Base-by-base conservation (phyloP, 2,113 vertebrate species). In the Tupaia chinensis region DNA sequence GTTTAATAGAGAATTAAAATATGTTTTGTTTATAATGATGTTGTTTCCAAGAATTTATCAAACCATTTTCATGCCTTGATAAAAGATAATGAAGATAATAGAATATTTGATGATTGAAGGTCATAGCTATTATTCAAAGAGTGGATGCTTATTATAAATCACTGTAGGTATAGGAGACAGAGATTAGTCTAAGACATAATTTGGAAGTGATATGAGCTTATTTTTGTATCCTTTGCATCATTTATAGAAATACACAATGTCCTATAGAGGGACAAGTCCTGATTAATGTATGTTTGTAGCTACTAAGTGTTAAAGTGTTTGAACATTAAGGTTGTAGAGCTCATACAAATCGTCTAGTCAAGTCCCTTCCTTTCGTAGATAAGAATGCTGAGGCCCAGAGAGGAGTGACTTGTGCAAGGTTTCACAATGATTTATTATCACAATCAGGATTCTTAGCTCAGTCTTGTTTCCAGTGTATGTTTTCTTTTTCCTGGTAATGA, bases 41-140 rank as follows among this genome's bases (percentile, higher is more conserved):
- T 91, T 79, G 56, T 91, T 90, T 96, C 74, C 86, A 87, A 70
- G 44, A 85, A 73, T 89, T 10, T 74, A 92, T 93, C 56, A 65
- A 9, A 81, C 60, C 68, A 92, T 97, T 96, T 97, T 92, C 12
- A 86, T 95, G 54, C 29, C 63, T 96, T 89, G 15, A 74, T 96
- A 84, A 89, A 97, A 61, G 79, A 76, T 72, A 82, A 44, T 78
- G 58, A 92, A 93, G 54, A 77, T 69, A 79, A 89, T 93, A 79
- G 80, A 94, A 79, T 91, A 32, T 95, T 91, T 91, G 91, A 92
- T 91, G 66, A 87, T 93, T 92, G 70, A 80, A 91, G 68, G 63
- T 72, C 80, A 93, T 74, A 93, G 53, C 58, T 93, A 16, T 96
- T 94, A 86, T 97, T 97, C 73, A 95, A 69, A 76, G 32, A 90